Evolutionary conservation across 2,888 invertebrate genomes (phyloP).

Genomic region (Tachina fera): DNA sequence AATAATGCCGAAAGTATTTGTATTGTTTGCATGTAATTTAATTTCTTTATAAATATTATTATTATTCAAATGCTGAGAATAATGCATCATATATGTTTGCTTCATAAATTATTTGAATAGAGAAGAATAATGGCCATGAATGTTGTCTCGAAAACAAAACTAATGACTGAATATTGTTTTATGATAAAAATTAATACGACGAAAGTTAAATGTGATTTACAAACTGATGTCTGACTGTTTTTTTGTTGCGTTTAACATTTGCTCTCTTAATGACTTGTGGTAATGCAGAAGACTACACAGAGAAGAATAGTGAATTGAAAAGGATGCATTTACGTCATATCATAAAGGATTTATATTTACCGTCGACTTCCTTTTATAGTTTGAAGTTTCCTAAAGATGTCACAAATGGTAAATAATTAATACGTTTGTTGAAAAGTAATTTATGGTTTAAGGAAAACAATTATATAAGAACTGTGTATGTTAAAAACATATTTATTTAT

Average conservation of each 20-base stretch:
- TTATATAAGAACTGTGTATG: background rate
- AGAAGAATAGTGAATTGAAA: slow-evolving; percentile 15
- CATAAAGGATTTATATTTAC: slow-evolving; percentile 76
- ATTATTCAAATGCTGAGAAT: slow-evolving; percentile 15
- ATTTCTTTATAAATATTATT: background rate
- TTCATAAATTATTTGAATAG: slow-evolving; percentile 24
- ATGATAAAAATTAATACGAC: background rate
- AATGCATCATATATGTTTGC: slow-evolving; percentile 25
- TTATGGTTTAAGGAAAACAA: background rate
- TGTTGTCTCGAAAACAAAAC: slow-evolving; percentile 5
- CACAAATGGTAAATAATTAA: slow-evolving; percentile 74
- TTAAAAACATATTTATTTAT: background rate
- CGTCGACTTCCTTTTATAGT: slow-evolving; percentile 83
- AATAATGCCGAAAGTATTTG: background rate
- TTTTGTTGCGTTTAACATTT: background rate
- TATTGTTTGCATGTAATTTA: background rate
- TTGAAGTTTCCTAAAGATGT: slow-evolving; percentile 80
- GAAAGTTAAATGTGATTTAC: background rate
- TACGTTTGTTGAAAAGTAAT: background rate
- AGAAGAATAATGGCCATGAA: slow-evolving; percentile 1
- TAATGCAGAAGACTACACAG: slow-evolving; percentile 3
- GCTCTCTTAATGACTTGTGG: background rate
- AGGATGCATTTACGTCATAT: slow-evolving; percentile 51
- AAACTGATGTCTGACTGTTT: slow-evolving; percentile 4
- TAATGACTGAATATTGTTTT: slow-evolving; percentile 30